A percentile compares a stretch with the other conserved stretches of the same genome.
phyloP scores from a whole-genome alignment of 2,797 vertebrate species.

The Sebastes hubbsi region DNA sequence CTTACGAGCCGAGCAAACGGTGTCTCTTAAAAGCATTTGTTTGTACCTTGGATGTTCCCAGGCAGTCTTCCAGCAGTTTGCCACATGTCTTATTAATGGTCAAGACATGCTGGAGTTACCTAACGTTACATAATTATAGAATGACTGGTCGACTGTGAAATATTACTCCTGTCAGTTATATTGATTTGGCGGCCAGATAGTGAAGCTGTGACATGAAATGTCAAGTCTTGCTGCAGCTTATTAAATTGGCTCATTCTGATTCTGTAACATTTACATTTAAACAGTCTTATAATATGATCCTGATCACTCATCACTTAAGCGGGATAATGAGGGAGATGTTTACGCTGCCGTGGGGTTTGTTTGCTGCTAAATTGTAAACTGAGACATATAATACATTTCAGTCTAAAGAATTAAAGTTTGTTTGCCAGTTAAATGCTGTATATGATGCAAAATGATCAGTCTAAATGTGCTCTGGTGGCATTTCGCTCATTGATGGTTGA shows the following conservation, averaged over 20 bases:
- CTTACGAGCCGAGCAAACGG: conserved; percentile 39
- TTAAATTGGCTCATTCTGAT: conserved; percentile 34
- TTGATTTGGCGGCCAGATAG: conserved; percentile 48
- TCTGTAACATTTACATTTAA: conserved; percentile 40
- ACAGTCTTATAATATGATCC: conserved; percentile 19
- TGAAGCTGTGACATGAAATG: conserved; percentile 51
- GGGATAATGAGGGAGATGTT: neutral
- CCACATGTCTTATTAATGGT: conserved; percentile 64
- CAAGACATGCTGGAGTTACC: conserved; percentile 39
- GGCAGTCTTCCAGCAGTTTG: conserved; percentile 17
- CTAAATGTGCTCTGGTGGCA: conserved; percentile 12
- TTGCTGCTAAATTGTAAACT: neutral
- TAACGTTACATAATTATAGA: conserved; percentile 47
- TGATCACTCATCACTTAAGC: neutral
- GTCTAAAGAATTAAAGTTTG: neutral
- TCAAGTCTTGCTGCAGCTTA: conserved; percentile 45
- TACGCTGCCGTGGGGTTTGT: conserved; percentile 9
- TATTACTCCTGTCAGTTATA: conserved; percentile 40
- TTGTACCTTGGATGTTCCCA: conserved; percentile 54
- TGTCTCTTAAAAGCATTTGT: conserved; percentile 67
- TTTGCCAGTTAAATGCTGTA: neutral
- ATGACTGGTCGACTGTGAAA: conserved; percentile 38
- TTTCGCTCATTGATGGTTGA: conserved; percentile 53
- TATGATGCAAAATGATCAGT: conserved; percentile 3
- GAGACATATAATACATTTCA: neutral